A percentile compares a stretch with the other conserved stretches of the same genome.
Conservation (phyloP, 2,113 vertebrate species). For the Crocuta crocuta region DNA sequence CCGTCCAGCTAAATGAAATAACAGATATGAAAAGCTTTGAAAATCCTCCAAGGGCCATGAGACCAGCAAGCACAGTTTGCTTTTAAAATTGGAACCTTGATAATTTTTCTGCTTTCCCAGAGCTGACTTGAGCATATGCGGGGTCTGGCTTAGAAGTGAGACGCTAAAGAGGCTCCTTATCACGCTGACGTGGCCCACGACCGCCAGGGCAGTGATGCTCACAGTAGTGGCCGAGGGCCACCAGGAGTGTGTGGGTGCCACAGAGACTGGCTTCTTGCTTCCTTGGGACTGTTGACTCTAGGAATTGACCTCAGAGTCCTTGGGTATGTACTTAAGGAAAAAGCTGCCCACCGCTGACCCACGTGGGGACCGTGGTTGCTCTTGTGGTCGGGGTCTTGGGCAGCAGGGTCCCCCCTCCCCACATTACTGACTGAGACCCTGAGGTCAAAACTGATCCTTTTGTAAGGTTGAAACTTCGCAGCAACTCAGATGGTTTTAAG, state of each 20-base stretch:
- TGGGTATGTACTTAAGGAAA: fast-evolving
- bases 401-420: background rate
- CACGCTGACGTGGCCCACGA: background rate
- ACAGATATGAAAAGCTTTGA: background rate
- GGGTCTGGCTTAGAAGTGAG: background rate
- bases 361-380: fast-evolving
- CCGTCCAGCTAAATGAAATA: background rate
- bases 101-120: background rate
- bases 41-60: background rate
- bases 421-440: background rate
- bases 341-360: fast-evolving
- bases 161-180: background rate
- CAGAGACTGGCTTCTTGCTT: background rate
- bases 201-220: background rate
- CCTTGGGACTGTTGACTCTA: too few relatives aligned
- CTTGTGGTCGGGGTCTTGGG: fast-evolving
- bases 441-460: background rate
- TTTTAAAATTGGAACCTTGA: background rate
- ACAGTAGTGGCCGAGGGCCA: background rate
- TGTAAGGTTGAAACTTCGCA: background rate
- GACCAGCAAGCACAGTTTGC: background rate
- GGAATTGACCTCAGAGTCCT: background rate
- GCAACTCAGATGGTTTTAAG: background rate
- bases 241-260: too few relatives aligned
- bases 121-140: fast-evolving